Conservation (phyloP, 1,140 invertebrate genomes). For the Epicauta chinensis region DNA sequence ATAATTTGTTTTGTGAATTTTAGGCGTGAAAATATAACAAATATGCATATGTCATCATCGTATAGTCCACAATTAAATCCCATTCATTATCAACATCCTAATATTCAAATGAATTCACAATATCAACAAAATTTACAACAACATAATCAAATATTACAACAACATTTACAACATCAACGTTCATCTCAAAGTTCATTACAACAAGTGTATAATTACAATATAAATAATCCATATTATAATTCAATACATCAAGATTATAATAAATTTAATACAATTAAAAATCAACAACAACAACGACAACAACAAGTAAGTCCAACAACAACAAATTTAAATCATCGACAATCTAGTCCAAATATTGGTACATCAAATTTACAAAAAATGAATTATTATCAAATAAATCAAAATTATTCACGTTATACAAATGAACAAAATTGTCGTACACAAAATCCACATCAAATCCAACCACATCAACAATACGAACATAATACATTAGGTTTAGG, state of each 20-base stretch:
- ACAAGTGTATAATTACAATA: too few species aligned
- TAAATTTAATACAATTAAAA: too few species aligned
- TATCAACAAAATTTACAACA: conserved; percentile 2
- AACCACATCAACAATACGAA: conserved; percentile 42
- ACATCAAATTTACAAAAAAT: conserved; percentile 10
- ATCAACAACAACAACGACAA: too few species aligned
- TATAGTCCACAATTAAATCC: background rate
- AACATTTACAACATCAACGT: too few species aligned
- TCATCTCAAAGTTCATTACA: too few species aligned
- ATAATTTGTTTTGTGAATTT: background rate
- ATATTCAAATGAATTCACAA: background rate
- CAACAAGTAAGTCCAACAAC: background rate
- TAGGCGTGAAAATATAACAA: conserved; percentile 6
- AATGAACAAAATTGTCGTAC: conserved; percentile 5
- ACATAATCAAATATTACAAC: too few species aligned
- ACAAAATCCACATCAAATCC: conserved; percentile 33
- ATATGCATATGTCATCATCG: background rate
- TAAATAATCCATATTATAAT: too few species aligned
- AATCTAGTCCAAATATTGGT: conserved; percentile 28
- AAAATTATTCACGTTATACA: conserved; percentile 1
- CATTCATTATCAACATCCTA: background rate
- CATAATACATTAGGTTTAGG: conserved; percentile 36
- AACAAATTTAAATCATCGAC: conserved; percentile 12
- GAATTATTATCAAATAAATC: conserved; percentile 1
- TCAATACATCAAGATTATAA: too few species aligned